Percentiles rank a stretch among this genome's conserved stretches.
Evolutionary conservation across 2,888 invertebrate genomes (phyloP).

Genomic region (Eupsilia transversa): DNA sequence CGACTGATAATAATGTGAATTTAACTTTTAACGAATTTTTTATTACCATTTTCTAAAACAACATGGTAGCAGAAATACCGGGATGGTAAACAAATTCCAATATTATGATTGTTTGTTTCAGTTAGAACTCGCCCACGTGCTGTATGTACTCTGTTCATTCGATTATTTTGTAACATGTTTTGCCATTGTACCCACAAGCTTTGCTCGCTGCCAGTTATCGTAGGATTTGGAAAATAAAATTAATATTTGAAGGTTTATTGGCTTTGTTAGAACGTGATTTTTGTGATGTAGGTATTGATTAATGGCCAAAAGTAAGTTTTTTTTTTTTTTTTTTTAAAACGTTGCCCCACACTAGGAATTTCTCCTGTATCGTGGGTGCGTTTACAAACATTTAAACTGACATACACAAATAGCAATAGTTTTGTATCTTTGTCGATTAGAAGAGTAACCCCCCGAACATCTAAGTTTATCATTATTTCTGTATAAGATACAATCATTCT

Average conservation of each 20-base stretch:
- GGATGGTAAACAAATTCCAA: constrained; percentile 35
- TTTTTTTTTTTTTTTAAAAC: too few species aligned
- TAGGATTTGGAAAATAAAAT: constrained; percentile 11
- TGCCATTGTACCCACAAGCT: constrained; percentile 30
- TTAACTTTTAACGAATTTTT: background rate
- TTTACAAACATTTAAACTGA: too few species aligned
- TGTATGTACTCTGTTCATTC: constrained; percentile 12
- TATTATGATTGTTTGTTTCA: constrained; percentile 49
- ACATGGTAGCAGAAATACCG: constrained; percentile 20
- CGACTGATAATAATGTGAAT: background rate
- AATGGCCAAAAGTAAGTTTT: too few species aligned
- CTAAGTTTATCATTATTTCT: background rate
- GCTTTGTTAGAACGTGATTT: background rate
- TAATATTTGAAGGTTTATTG: background rate
- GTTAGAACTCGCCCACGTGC: constrained; percentile 39
- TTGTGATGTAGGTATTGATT: background rate
- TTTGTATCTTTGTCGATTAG: background rate
- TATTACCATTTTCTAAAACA: constrained; percentile 1
- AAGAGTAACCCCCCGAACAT: background rate
- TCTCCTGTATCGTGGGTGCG: too few species aligned
- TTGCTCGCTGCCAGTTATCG: constrained; percentile 11
- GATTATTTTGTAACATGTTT: constrained; percentile 44
- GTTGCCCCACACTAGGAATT: too few species aligned
- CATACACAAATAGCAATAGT: too few species aligned
- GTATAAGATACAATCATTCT: too few species aligned